Evolutionary conservation across 1,140 invertebrate genomes (phyloP).

Genomic region (Aphelinus atriplicis): DNA sequence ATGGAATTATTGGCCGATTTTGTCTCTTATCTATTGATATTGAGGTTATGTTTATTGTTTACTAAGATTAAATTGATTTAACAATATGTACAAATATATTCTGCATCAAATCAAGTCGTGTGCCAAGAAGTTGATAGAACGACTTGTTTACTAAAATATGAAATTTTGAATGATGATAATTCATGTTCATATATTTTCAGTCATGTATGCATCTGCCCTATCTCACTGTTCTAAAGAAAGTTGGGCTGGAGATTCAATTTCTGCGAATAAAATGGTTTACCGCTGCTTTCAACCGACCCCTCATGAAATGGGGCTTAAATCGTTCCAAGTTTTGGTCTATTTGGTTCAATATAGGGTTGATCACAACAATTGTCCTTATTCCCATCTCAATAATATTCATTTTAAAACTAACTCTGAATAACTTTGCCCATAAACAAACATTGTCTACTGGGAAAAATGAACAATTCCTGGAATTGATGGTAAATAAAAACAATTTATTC

Average conservation of each 20-base stretch:
- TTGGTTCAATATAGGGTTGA: conserved; percentile 77
- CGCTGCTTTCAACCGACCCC: conserved; percentile 76
- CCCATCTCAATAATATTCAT: conserved; percentile 74
- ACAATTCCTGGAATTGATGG: conserved; percentile 50
- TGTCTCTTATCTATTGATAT: background rate
- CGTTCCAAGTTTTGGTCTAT: conserved; percentile 71
- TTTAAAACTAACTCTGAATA: conserved; percentile 59
- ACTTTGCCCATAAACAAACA: conserved; percentile 20
- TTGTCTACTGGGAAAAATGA: conserved; percentile 35
- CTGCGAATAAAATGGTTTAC: conserved; percentile 81
- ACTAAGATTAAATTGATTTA: conserved; percentile 30
- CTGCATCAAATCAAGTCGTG: background rate
- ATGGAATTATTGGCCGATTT: conserved; percentile 19
- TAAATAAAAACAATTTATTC: conserved; percentile 36
- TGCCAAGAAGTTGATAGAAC: background rate
- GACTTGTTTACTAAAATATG: background rate
- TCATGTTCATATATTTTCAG: conserved; percentile 66
- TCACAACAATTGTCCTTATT: conserved; percentile 71
- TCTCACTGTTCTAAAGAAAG: conserved; percentile 77
- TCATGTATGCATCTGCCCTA: conserved; percentile 84
- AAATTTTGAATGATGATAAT: background rate
- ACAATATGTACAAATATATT: conserved; percentile 33
- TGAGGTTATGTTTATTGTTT: conserved; percentile 19
- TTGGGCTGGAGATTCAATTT: conserved; percentile 76
- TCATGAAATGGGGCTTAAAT: conserved; percentile 78